These are phyloP conservation scores for Dynastes tityus DNA, from an alignment of 2,888 invertebrate genomes.

Conservation along the genomic window DNA sequence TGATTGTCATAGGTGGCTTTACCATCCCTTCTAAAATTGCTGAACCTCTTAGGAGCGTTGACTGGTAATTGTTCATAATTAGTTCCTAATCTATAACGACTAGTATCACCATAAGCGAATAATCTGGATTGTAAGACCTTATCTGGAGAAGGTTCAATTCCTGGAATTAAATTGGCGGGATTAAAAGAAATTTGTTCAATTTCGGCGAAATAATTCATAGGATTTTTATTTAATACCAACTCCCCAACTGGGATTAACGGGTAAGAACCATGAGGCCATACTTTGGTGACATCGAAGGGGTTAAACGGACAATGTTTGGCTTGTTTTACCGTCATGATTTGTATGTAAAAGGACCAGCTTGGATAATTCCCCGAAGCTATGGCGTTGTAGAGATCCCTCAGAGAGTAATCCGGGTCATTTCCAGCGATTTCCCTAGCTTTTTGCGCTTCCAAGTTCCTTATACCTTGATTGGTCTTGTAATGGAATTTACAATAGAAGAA, in stretches of 20 bases:
- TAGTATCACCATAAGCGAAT: conserved; percentile 93
- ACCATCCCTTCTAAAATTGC: conserved; percentile 93
- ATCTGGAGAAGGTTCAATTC: conserved; percentile 94
- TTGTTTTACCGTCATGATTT: conserved; percentile 91
- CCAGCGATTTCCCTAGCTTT: conserved; percentile 81
- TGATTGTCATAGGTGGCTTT: conserved; percentile 85
- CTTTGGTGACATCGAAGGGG: conserved; percentile 95
- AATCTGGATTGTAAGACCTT: conserved; percentile 93
- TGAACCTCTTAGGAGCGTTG: conserved; percentile 88
- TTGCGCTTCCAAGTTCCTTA: conserved; percentile 82
- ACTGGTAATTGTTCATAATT: conserved; percentile 95
- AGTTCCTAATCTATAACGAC: conserved; percentile 90
- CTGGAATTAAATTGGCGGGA: conserved; percentile 91
- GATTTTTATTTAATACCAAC: conserved; percentile 89
- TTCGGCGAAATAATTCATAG: conserved; percentile 93
- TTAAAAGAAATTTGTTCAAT: conserved; percentile 94
- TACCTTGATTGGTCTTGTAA: conserved; percentile 91
- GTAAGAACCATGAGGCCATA: conserved; percentile 91
- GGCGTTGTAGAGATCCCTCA: conserved; percentile 91
- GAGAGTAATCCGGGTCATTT: conserved; percentile 90
- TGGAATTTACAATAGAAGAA: conserved; percentile 94
- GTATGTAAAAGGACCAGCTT: conserved; percentile 87
- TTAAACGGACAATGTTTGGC: conserved; percentile 86
- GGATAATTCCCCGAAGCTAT: conserved; percentile 84
- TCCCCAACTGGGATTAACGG: conserved; percentile 92